Base-by-base conservation (phyloP, 2,113 vertebrate species). In the Lophochroa leadbeateri region DNA sequence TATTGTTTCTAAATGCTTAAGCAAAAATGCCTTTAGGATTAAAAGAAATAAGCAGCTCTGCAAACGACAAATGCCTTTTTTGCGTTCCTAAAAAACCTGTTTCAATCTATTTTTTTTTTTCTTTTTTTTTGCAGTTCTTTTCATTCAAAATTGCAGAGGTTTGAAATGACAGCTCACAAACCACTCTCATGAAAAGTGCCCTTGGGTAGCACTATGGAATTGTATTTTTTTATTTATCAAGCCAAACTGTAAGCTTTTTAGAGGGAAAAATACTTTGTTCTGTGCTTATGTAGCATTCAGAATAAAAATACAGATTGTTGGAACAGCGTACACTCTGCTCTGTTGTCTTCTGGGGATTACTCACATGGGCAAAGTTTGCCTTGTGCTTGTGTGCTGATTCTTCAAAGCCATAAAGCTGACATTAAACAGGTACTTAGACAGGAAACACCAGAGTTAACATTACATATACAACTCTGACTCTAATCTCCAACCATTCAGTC, bases 151-250 rank as follows among this genome's bases (percentile, higher is more conserved):
- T 88, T 86, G 65, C 55, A 92, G 76, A 83, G 64, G 82, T 84
- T 71, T 88, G 82, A 95, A 95, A 93, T 46, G 61, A 70, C 60
- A 90, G 77, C 76, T 91, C 88, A 92, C 69, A 55, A 93, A 90
- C 17, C 0, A 2, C 50, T 91, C 49, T 91, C 44, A 63, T 72
- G 46, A 72, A 79, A 90, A 93, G 72, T 44, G 47, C 77, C 61
- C 79, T 49, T 68, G 72, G 61, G 69, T 64, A 90, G 75, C 60
- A 28, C 39, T 37, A 2, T 23, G 47, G 46, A 92, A 86, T 11
- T 81, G 16, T 41, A 41, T 1, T 20, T 92, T 92, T 88, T 93
- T 88, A 71, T 86, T 93, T 81, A 71, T 47, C 64, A 78, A 92
- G 72, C 3, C 43, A 88, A 92, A 84, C 13, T 8, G 23, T 25